These are phyloP conservation scores for Bombus sylvicola DNA, from an alignment of 1,140 invertebrate genomes.

Conservation along the genomic window DNA sequence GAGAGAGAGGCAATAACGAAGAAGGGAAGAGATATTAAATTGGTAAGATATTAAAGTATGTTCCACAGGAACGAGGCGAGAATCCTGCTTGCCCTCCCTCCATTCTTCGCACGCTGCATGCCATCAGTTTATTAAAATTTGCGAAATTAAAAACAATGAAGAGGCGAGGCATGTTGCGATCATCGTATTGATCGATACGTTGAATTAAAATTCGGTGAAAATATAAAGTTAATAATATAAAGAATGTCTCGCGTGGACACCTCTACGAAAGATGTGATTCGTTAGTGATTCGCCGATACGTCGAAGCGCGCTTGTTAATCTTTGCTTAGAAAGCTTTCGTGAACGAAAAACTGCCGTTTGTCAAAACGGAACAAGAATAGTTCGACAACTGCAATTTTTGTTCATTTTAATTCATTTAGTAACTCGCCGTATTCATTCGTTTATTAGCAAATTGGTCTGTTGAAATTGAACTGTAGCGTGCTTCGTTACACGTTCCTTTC, in stretches of 20 bases:
- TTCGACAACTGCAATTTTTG: neutral
- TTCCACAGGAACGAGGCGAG: constrained; percentile 11
- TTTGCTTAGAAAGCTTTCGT: neutral
- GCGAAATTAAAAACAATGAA: neutral
- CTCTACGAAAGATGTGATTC: neutral
- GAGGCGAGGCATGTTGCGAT: neutral
- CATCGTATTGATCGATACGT: neutral
- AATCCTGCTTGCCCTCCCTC: constrained; percentile 20
- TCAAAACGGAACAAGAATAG: neutral
- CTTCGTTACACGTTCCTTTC: neutral
- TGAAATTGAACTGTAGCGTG: neutral
- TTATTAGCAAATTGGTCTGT: neutral
- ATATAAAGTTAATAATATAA: too few relatives aligned
- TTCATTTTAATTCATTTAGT: neutral
- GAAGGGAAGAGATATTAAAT: constrained; percentile 55
- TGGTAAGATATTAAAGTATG: constrained; percentile 68
- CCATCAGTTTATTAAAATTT: constrained; percentile 1
- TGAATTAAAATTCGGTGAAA: neutral
- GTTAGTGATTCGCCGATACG: neutral
- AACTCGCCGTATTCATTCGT: too few relatives aligned
- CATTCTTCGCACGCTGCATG: neutral
- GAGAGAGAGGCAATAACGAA: neutral
- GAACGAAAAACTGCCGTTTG: neutral
- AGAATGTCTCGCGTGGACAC: too few relatives aligned
- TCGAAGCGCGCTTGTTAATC: neutral